Evolutionary conservation across 2,113 vertebrate species (phyloP).

Genomic region (Stigmatopora nigra): DNA sequence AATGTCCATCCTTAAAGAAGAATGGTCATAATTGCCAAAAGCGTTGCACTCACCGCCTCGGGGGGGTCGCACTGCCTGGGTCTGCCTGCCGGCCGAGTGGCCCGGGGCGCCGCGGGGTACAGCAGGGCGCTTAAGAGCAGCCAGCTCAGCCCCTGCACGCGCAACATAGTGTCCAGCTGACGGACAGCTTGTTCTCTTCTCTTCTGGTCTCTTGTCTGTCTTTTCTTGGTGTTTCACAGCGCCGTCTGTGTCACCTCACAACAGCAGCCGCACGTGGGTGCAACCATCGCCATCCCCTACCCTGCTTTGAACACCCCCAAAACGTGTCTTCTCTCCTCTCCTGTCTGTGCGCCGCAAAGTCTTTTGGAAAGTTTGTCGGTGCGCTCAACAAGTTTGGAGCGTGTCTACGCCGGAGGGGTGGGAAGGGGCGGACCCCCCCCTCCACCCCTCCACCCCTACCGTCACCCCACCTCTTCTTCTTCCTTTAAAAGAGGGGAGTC

Average conservation of each 20-base stretch:
- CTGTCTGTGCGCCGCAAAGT: constrained; percentile 24
- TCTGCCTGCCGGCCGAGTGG: constrained; percentile 51
- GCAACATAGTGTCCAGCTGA: constrained; percentile 59
- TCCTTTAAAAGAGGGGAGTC: constrained; percentile 33
- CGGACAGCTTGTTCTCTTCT: constrained; percentile 1
- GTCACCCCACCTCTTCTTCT: constrained; percentile 8
- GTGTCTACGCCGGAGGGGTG: constrained; percentile 54
- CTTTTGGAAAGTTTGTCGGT: constrained; percentile 49
- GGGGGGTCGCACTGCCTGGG: constrained; percentile 70
- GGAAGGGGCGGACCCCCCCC: constrained; percentile 42
- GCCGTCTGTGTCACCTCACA: constrained; percentile 45
- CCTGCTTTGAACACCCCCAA: constrained; percentile 3
- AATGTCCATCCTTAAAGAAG: background rate
- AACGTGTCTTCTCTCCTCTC: constrained; percentile 11
- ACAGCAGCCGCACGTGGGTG: constrained; percentile 53
- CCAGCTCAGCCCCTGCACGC: constrained; percentile 63
- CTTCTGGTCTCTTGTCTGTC: background rate
- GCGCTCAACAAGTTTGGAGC: constrained; percentile 60
- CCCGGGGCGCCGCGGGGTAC: constrained; percentile 65
- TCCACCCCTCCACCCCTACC: constrained; percentile 7
- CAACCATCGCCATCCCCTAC: constrained; percentile 53
- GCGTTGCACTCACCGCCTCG: constrained; percentile 66
- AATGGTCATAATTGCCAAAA: background rate
- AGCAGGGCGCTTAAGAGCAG: constrained; percentile 67
- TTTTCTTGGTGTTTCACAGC: constrained; percentile 29